Evolutionary conservation across 2,113 vertebrate species (phyloP).

Genomic region (Genyomyrus donnyi): DNA sequence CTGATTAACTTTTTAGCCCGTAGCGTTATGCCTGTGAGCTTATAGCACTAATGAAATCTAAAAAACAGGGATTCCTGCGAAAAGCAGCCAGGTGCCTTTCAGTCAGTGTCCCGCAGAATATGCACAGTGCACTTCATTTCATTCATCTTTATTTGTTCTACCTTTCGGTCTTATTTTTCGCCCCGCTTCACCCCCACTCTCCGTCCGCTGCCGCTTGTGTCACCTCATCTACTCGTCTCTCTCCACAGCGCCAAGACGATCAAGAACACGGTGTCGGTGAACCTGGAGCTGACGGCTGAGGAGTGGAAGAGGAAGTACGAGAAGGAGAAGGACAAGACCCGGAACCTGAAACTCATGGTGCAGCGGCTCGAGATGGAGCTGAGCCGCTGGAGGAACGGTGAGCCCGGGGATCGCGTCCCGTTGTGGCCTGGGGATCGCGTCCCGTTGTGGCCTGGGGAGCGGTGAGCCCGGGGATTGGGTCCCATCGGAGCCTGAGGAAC

Average conservation of each 20-base stretch:
- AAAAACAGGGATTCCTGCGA: no score
- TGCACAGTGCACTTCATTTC: background rate
- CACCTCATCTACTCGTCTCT: background rate
- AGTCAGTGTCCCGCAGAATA: background rate
- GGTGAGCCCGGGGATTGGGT: constrained; percentile 45
- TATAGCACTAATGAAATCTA: background rate
- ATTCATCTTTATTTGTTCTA: background rate
- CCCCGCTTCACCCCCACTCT: background rate
- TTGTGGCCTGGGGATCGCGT: background rate
- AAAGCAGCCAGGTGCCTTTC: background rate
- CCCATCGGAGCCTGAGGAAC: no score
- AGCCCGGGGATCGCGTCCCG: constrained; percentile 15
- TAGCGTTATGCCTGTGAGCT: background rate
- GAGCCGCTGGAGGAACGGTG: constrained; percentile 88
- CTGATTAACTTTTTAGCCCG: background rate
- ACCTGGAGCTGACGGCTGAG: constrained; percentile 87
- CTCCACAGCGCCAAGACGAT: constrained; percentile 85
- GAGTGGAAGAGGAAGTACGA: constrained; percentile 97
- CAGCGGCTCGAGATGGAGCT: constrained; percentile 86
- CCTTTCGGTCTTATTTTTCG: background rate
- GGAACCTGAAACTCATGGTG: constrained; percentile 72
- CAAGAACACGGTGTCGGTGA: constrained; percentile 92
- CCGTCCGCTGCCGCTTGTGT: background rate
- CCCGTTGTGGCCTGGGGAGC: no score
- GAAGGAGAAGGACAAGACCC: constrained; percentile 88